phyloP scores from a whole-genome alignment of 2,797 vertebrate genomes.

The Spinibarbus caldwelli region DNA sequence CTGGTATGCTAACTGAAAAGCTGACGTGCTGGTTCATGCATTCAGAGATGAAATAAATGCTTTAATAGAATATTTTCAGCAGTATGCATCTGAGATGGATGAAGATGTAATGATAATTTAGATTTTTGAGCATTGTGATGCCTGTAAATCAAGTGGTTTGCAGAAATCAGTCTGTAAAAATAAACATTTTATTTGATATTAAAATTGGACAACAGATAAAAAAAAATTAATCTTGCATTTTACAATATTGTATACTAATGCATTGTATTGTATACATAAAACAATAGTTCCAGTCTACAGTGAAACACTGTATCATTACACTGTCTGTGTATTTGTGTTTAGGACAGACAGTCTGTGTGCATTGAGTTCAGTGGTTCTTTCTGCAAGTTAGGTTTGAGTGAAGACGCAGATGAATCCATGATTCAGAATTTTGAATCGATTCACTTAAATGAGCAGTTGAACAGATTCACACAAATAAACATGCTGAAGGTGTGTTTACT shows the following conservation, averaged over 20 bases:
- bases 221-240: background rate
- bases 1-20: background rate
- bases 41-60: slow-evolving; percentile 20
- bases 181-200: background rate
- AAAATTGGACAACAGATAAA: background rate
- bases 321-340: too few species aligned
- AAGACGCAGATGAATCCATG: too few species aligned
- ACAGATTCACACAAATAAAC: too few species aligned
- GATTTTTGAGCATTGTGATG: background rate
- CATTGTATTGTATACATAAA: background rate
- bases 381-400: too few species aligned
- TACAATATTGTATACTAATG: background rate
- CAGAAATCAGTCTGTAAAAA: background rate
- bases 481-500: too few species aligned
- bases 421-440: too few species aligned
- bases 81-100: background rate
- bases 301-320: too few species aligned
- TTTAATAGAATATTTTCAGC: background rate
- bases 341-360: too few species aligned
- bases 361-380: too few species aligned
- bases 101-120: background rate
- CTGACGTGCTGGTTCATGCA: slow-evolving; percentile 28
- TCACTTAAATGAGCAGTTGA: too few species aligned
- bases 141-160: background rate
- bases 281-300: too few species aligned